These are phyloP conservation scores for Apeltes quadracus DNA, from an alignment of 2,113 vertebrate genomes.

Conservation along the genomic window DNA sequence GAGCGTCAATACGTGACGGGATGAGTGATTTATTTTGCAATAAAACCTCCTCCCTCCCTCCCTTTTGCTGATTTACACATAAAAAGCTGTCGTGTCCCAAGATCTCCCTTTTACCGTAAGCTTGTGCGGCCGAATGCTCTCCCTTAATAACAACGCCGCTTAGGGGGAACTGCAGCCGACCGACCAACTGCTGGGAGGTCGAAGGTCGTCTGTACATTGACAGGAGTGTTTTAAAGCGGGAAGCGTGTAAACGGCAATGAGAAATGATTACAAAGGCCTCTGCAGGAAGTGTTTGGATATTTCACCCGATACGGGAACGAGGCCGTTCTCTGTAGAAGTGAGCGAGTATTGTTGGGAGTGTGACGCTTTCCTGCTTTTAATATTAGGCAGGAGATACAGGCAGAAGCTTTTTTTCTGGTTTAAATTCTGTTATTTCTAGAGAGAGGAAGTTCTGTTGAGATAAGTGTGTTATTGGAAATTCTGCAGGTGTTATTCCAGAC, in stretches of 20 bases:
- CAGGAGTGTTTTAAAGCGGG: conserved; percentile 36
- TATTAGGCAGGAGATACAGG: conserved; percentile 24
- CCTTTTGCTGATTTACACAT: neutral
- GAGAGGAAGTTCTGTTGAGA: conserved; percentile 29
- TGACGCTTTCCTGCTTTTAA: conserved; percentile 39
- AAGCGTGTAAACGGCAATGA: conserved; percentile 3
- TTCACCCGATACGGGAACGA: neutral
- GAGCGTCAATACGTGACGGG: neutral
- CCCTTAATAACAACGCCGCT: neutral
- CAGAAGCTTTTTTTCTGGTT: neutral
- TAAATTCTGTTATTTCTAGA: conserved; percentile 6
- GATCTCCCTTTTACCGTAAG: neutral
- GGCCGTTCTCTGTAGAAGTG: conserved; percentile 1
- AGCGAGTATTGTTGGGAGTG: neutral
- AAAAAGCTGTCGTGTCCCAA: neutral
- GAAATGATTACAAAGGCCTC: conserved; percentile 1
- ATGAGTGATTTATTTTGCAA: neutral
- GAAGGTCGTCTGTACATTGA: conserved; percentile 26
- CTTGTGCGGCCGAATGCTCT: neutral
- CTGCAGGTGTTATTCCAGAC: conserved; percentile 22
- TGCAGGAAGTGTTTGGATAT: neutral
- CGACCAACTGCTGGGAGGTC: conserved; percentile 21
- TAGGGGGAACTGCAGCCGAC: neutral
- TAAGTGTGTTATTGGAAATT: neutral
- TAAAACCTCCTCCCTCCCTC: conserved; percentile 1